Percentiles rank a stretch among this genome's conserved stretches.
phyloP scores from a whole-genome alignment of 1,140 invertebrate genomes.

The Hylaeus anthracinus region DNA sequence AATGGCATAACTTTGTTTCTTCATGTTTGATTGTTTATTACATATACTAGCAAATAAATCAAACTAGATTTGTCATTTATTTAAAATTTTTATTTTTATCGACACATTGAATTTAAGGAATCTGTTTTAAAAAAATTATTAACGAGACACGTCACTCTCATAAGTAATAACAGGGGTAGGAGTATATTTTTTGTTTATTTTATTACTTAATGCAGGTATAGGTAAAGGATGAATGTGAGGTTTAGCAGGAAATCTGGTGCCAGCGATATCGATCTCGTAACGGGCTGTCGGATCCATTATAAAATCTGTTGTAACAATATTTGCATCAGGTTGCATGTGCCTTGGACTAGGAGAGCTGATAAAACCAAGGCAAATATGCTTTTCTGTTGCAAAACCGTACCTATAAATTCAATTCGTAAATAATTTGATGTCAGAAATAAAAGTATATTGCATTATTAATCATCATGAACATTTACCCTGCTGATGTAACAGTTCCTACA shows the following conservation, averaged over 20 bases:
- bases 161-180: slow-evolving; percentile 69
- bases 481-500: slow-evolving; percentile 90
- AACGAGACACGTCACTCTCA: slow-evolving; percentile 64
- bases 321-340: slow-evolving; percentile 34
- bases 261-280: slow-evolving; percentile 87
- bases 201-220: slow-evolving; percentile 63
- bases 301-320: slow-evolving; percentile 83
- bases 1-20: too few relatives aligned
- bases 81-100: too few relatives aligned
- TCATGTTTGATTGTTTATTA: too few relatives aligned
- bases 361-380: slow-evolving; percentile 86
- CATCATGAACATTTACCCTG: slow-evolving; percentile 81
- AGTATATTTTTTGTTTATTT: slow-evolving; percentile 71
- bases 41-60: too few relatives aligned
- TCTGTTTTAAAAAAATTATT: slow-evolving; percentile 15
- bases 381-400: slow-evolving; percentile 85
- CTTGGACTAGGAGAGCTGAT: slow-evolving; percentile 79
- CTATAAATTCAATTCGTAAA: slow-evolving; percentile 73
- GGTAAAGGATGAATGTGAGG: slow-evolving; percentile 83
- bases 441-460: slow-evolving; percentile 20
- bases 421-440: slow-evolving; percentile 8
- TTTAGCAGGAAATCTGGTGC: slow-evolving; percentile 83
- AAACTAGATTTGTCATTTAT: too few relatives aligned
- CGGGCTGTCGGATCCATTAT: slow-evolving; percentile 83
- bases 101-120: too few relatives aligned